Conservation (phyloP, 2,797 vertebrate species). For the Dendrocincla tyrannina region DNA sequence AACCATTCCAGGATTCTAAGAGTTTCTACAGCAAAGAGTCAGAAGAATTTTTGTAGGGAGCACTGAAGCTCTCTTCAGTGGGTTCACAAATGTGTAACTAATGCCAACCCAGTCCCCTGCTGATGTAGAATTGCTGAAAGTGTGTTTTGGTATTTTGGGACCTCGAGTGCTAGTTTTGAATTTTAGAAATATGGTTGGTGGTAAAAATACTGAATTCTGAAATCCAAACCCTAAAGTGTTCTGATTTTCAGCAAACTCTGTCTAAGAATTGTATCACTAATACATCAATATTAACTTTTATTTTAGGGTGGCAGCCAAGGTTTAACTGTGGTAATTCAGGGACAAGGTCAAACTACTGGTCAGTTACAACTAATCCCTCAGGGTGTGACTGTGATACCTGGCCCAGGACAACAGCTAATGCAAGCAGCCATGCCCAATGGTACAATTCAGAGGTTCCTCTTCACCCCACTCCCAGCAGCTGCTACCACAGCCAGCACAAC, state of each 20-base stretch:
- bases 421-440: slow-evolving; percentile 95
- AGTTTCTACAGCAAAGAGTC: neutral
- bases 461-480: slow-evolving; percentile 85
- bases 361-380: slow-evolving; percentile 96
- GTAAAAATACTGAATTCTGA: neutral
- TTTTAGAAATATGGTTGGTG: neutral
- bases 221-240: neutral
- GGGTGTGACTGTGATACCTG: slow-evolving; percentile 92
- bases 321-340: slow-evolving; percentile 95
- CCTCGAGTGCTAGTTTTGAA: neutral
- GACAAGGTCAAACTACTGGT: slow-evolving; percentile 95
- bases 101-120: neutral
- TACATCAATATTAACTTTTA: neutral
- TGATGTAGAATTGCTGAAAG: neutral
- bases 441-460: slow-evolving; percentile 95
- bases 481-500: slow-evolving; percentile 77
- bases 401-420: slow-evolving; percentile 96
- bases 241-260: neutral
- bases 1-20: neutral
- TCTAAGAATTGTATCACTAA: neutral
- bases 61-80: neutral
- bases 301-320: slow-evolving; percentile 91
- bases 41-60: neutral
- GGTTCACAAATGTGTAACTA: neutral
- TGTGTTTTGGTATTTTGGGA: neutral